These are phyloP conservation scores for Griposia aprilina DNA, from an alignment of 2,888 invertebrate species.

Conservation along the genomic window DNA sequence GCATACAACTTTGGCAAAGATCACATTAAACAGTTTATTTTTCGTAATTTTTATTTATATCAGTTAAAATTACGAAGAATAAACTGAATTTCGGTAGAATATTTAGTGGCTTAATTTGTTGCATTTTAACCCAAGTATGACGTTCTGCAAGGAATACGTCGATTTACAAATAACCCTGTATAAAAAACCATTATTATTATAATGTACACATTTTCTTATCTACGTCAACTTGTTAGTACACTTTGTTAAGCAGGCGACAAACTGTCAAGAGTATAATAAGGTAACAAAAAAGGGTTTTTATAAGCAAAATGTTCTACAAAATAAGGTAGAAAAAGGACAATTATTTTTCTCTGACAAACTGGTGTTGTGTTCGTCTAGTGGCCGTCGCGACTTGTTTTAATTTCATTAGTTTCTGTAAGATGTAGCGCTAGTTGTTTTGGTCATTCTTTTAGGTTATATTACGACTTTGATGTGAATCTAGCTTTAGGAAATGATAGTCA, in stretches of 20 bases:
- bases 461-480: not conserved
- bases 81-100: no score
- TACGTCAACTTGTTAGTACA: slow-evolving; percentile 36
- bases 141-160: no score
- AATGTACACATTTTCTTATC: slow-evolving; percentile 12
- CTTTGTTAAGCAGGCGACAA: slow-evolving; percentile 38
- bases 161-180: no score
- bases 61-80: no score
- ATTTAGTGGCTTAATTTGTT: no score
- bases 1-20: no score
- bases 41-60: no score
- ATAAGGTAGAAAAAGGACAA: slow-evolving; percentile 34
- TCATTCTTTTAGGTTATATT: not conserved
- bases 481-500: not conserved
- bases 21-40: no score
- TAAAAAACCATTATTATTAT: no score
- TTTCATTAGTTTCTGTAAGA: slow-evolving; percentile 17
- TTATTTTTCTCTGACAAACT: slow-evolving; percentile 29
- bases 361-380: slow-evolving; percentile 1
- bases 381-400: slow-evolving; percentile 8
- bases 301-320: slow-evolving; percentile 30
- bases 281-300: slow-evolving; percentile 41
- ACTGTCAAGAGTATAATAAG: slow-evolving; percentile 53
- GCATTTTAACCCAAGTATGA: no score
- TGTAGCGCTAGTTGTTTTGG: not conserved